Percentiles rank a stretch among this genome's conserved stretches.
These are phyloP conservation scores for Lacanobia wlatinum DNA, from an alignment of 2,888 invertebrate species.

Conservation along the genomic window DNA sequence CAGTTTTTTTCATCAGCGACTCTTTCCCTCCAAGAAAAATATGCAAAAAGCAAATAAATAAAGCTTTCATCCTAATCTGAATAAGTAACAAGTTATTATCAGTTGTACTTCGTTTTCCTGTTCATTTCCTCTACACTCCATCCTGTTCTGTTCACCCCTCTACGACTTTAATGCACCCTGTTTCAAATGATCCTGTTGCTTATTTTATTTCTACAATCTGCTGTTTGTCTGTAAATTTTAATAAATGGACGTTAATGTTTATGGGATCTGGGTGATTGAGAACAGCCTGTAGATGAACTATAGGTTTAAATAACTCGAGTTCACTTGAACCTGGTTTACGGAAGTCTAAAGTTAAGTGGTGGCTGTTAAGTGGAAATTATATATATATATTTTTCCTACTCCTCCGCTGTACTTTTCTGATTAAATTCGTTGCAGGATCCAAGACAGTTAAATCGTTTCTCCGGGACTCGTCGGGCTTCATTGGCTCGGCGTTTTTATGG, in stretches of 20 bases:
- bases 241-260: conserved; percentile 11
- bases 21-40: neutral
- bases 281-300: neutral
- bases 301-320: too few relatives aligned
- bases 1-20: neutral
- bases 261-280: neutral
- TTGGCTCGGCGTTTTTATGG: too few relatives aligned
- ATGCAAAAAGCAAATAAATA: conserved; percentile 10
- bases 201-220: conserved; percentile 47
- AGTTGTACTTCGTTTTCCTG: conserved; percentile 66
- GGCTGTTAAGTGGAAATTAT: too few relatives aligned
- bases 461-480: too few relatives aligned
- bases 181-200: conserved; percentile 31
- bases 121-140: conserved; percentile 75
- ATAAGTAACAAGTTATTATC: conserved; percentile 44
- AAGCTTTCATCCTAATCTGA: conserved; percentile 13
- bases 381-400: too few relatives aligned
- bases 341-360: too few relatives aligned
- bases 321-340: too few relatives aligned
- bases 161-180: conserved; percentile 27
- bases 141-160: conserved; percentile 42
- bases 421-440: too few relatives aligned
- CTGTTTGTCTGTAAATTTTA: conserved; percentile 2
- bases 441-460: too few relatives aligned
- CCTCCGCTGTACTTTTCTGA: too few relatives aligned